Evolutionary conservation across 1,140 invertebrate species (phyloP), one percentile per base, ranked within the genome.

Genomic region (Portunus trituberculatus): DNA sequence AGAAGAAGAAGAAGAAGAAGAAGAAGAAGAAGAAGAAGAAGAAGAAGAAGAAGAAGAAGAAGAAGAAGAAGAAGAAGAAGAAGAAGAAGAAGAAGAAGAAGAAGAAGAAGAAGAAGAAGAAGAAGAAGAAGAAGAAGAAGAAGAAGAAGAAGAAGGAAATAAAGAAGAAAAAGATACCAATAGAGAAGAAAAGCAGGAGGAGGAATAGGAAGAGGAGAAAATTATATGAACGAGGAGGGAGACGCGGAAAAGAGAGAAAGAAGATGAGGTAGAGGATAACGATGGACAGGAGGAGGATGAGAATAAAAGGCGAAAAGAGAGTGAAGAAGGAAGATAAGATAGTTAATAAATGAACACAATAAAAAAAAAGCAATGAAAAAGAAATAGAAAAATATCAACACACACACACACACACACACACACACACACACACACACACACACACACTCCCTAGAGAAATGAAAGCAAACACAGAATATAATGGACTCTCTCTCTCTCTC

Each of bases 391-490:
- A 2, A 59, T 10, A 59, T 10, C 3, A 2, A 59, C 52, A 59
- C 52, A 59, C 25, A 67, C 89, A 52, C 46, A 29, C 46, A 52
- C 10, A 91, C 89, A 91, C 45, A 91, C 39, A 91, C 1, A 91
- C 89, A 91, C 45, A 52, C 89, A 91, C 2, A 67, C 48, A 91
- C 6, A 91, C 90, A 12, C 90, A 59, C 90, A 91, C 90, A 91
- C 45, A n/a, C 29, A 29, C 31, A 8, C 8, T 12, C 67, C 52
- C 28, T 7, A n/a, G 76, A 28, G 7, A 86, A 31, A 28, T 28
- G 1, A 4, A 28, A 4, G 1, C 28, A 28, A 4, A 82, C 20
- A 95, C 96, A 96, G 88, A 39, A 39, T 6, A 39, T 6, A 39
- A 39, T 6, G n/a, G n/a, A n/a, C 28, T 39, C 31, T 29, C 76